Conservation (phyloP, 2,888 invertebrate genomes). For the Pseudococcus jackbeardsleyi region DNA sequence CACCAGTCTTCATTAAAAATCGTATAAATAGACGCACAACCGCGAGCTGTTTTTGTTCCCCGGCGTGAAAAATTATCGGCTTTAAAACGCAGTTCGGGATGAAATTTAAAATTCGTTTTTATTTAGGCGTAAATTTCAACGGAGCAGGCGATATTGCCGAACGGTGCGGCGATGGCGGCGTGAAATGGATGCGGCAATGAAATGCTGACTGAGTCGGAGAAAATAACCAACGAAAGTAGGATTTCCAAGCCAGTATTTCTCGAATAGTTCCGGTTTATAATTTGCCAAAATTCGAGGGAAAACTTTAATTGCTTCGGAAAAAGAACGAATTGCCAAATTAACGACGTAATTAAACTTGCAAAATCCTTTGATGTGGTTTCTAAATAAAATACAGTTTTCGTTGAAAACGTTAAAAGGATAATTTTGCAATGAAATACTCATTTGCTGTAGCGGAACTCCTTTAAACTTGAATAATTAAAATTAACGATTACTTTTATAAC, state of each 20-base stretch:
- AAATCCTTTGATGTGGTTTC: slow-evolving; percentile 64
- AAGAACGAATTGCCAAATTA: slow-evolving; percentile 63
- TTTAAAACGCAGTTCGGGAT: neutral
- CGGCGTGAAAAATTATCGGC: neutral
- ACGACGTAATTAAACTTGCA: slow-evolving; percentile 63
- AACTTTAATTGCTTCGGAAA: slow-evolving; percentile 59
- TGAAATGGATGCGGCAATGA: neutral
- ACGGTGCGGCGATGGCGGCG: neutral
- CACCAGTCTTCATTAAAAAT: neutral
- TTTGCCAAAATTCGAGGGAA: slow-evolving; percentile 44
- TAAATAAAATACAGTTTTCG: slow-evolving; percentile 57
- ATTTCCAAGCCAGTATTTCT: neutral
- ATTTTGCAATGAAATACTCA: slow-evolving; percentile 48
- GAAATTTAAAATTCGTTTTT: neutral
- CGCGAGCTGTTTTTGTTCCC: neutral
- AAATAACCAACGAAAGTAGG: neutral
- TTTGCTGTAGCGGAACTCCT: slow-evolving; percentile 9
- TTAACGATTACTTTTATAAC: slow-evolving; percentile 63
- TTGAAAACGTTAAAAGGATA: slow-evolving; percentile 60
- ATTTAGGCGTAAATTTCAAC: neutral
- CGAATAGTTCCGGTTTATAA: slow-evolving; percentile 39
- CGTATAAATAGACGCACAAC: neutral
- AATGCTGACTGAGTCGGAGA: neutral
- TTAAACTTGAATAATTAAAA: slow-evolving; percentile 63
- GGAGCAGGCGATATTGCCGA: neutral